These are phyloP conservation scores for Thaumatotibia leucotreta DNA, from an alignment of 1,140 invertebrate genomes.

Conservation along the genomic window DNA sequence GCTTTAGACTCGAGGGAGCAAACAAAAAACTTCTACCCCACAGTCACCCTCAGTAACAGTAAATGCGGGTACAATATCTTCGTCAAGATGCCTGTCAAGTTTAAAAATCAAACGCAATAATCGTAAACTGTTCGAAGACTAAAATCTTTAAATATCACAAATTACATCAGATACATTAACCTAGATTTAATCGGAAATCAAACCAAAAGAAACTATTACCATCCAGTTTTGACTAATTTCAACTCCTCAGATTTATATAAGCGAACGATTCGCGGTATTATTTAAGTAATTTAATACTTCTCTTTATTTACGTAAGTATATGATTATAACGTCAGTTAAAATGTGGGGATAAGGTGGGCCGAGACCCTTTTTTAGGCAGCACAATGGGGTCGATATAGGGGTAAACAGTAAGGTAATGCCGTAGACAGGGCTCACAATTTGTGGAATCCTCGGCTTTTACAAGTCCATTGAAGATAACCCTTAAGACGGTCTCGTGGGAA, in stretches of 20 bases:
- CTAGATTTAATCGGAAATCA: no score
- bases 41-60: not conserved
- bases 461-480: slow-evolving; percentile 35
- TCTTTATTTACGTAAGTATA: not conserved
- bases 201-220: no score
- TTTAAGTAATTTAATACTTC: not conserved
- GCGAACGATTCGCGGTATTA: not conserved
- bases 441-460: slow-evolving; percentile 20
- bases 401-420: slow-evolving; percentile 16
- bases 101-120: slow-evolving; percentile 20
- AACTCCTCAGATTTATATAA: not conserved
- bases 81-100: slow-evolving; percentile 44
- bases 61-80: slow-evolving; percentile 15
- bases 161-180: no score
- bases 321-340: not conserved
- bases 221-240: not conserved
- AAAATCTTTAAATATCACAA: no score
- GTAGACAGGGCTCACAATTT: slow-evolving; percentile 12
- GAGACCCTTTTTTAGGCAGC: not conserved
- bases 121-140: slow-evolving; percentile 35
- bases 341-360: not conserved
- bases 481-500: slow-evolving; percentile 28
- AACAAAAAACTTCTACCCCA: not conserved
- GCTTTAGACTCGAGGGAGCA: not conserved
- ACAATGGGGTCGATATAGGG: slow-evolving; percentile 7